phyloP scores from a whole-genome alignment of 2,888 invertebrate species.

The Tetranychus piercei region DNA sequence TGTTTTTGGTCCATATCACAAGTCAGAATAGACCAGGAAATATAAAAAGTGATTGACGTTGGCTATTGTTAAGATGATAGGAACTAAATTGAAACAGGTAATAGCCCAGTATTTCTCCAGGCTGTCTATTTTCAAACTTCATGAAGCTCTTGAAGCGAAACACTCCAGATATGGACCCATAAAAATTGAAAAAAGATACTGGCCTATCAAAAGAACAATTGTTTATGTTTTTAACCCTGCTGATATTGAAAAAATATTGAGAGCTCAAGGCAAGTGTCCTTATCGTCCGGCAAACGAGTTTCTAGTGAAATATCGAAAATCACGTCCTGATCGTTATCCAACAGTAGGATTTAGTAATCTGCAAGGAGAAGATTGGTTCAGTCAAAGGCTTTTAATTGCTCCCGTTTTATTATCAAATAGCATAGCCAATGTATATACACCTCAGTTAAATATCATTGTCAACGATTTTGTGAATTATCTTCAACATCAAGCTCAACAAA shows the following conservation, averaged over 20 bases:
- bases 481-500: background rate
- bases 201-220: slow-evolving; percentile 24
- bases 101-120: background rate
- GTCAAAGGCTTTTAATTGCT: slow-evolving; percentile 24
- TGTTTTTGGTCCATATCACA: too few species aligned
- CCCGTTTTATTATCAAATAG: slow-evolving; percentile 25
- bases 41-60: too few species aligned
- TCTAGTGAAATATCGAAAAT: slow-evolving; percentile 25
- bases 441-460: slow-evolving; percentile 24
- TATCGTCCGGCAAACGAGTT: slow-evolving; percentile 28
- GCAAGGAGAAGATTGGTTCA: slow-evolving; percentile 28
- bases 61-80: background rate
- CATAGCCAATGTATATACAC: slow-evolving; percentile 21
- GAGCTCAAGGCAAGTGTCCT: slow-evolving; percentile 28
- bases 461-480: slow-evolving; percentile 26
- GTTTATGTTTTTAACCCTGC: slow-evolving; percentile 28
- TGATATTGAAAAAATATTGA: slow-evolving; percentile 28
- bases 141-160: slow-evolving; percentile 28
- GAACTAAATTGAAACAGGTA: background rate
- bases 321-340: slow-evolving; percentile 27
- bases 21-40: too few species aligned
- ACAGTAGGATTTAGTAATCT: slow-evolving; percentile 27
- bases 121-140: slow-evolving; percentile 21
- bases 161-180: slow-evolving; percentile 28
- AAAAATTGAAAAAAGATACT: slow-evolving; percentile 28